Base-by-base conservation (phyloP, 2,113 vertebrate genomes). In the Oncorhynchus mykiss region DNA sequence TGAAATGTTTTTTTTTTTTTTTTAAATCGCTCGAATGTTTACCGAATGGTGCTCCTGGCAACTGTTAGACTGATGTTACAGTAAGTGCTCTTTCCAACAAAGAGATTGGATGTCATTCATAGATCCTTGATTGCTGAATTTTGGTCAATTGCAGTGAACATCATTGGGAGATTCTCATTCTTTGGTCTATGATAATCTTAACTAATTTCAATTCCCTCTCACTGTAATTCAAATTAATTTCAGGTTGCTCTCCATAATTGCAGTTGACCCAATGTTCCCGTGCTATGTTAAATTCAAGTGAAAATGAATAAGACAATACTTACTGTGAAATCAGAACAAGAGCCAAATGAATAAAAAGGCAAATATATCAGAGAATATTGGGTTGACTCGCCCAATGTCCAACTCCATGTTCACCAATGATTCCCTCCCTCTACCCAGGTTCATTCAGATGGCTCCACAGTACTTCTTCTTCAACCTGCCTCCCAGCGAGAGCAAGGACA, bases 401-500 rank as follows among this genome's bases (percentile, higher is more conserved):
- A 51, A 16, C 51, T 16, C 12, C 12, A 22, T n/a, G n/a, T 22
- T n/a, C 59, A 62, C n/a, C 59, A n/a, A 62, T 16, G n/a, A 62
- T n/a, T 11, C 54, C 72, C 24, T 75, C 13, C 66, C 80, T 80
- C 83, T 59, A 79, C 18, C 66, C 79, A 98, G 96, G 81, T 96
- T 97, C 20, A 27, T 94, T 86, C 90, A 95, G 80, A 90, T 96
- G 90, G 94, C 85, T 1, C 95, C 96, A 18, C 96, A 94, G 71
- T 97, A 97, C 79, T 98, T 95, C 60, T 97, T 98, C 90, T 97
- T 92, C 84, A 99, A 99, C 48, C 93, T 98, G 60, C 96, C 97
- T 5, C 84, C 92, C 0, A 97, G 96, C 81, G 95, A 99, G 84
- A 96, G 94, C 74, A 97, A 98, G 85, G 95, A 95, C 65, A 89